These are phyloP conservation scores for Theristicus caerulescens DNA, from an alignment of 2,113 vertebrate species.

Conservation along the genomic window DNA sequence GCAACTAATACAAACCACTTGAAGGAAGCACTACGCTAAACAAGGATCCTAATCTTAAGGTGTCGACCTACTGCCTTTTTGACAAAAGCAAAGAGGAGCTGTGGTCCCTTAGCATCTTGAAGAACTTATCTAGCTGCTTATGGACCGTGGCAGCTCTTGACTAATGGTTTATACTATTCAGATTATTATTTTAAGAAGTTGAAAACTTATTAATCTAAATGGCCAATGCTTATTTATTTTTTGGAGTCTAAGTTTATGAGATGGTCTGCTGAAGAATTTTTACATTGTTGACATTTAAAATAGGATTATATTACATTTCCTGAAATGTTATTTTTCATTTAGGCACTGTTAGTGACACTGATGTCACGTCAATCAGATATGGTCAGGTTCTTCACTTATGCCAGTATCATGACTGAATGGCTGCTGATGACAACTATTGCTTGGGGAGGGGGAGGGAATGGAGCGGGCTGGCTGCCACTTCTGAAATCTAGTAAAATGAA, in stretches of 20 bases:
- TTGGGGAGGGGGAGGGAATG: not conserved
- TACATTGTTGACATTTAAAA: not conserved
- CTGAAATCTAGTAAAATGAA: not conserved
- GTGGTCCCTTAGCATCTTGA: not conserved
- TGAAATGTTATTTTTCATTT: not conserved
- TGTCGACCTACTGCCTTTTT: not conserved
- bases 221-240: not conserved
- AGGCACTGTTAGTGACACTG: not conserved
- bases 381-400: not conserved
- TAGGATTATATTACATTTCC: not conserved
- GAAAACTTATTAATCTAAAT: not conserved
- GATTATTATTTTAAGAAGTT: not conserved
- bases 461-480: not conserved
- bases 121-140: not conserved
- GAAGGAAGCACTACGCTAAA: not conserved
- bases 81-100: not conserved
- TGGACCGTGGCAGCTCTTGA: not conserved
- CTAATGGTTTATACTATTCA: not conserved
- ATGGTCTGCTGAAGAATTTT: not conserved
- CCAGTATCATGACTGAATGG: not conserved
- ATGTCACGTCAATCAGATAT: not conserved
- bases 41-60: not conserved
- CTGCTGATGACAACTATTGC: not conserved
- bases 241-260: not conserved
- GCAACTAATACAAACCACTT: not conserved